These are phyloP conservation scores for Melanotaenia duboulayi DNA, from an alignment of 2,113 vertebrate genomes.

Conservation along the genomic window DNA sequence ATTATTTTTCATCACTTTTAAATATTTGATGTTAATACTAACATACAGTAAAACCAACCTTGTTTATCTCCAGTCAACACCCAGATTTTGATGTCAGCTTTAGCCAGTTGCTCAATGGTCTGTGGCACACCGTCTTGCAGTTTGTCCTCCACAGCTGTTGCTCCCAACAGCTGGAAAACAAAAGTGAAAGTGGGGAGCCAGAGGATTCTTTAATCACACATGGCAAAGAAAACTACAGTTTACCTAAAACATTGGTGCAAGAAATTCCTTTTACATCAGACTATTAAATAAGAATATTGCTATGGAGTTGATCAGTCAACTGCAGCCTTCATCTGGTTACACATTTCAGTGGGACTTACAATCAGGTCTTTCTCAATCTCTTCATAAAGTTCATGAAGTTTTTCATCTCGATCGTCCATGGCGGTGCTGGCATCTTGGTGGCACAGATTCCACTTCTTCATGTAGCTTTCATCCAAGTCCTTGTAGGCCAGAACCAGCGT, in stretches of 20 bases:
- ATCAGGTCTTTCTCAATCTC: slow-evolving; percentile 91
- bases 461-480: slow-evolving; percentile 83
- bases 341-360: slow-evolving; percentile 73
- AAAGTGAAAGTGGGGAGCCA: neutral
- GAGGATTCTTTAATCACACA: neutral
- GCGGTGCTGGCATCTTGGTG: slow-evolving; percentile 87
- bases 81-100: slow-evolving; percentile 96
- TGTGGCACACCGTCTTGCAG: slow-evolving; percentile 94
- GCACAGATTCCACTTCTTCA: slow-evolving; percentile 84
- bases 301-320: neutral
- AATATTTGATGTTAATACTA: neutral
- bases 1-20: neutral
- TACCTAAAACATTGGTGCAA: neutral
- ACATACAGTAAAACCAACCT: slow-evolving; percentile 77
- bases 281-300: no score
- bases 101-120: slow-evolving; percentile 89
- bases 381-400: slow-evolving; percentile 86
- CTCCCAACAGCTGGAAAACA: slow-evolving; percentile 86
- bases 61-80: slow-evolving; percentile 97
- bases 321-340: neutral
- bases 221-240: neutral
- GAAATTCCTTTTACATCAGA: neutral
- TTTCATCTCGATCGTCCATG: slow-evolving; percentile 86
- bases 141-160: slow-evolving; percentile 96
- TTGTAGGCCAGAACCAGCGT: slow-evolving; percentile 92